These are phyloP conservation scores for Noctua comes DNA, from an alignment of 2,888 invertebrate genomes.

Conservation along the genomic window DNA sequence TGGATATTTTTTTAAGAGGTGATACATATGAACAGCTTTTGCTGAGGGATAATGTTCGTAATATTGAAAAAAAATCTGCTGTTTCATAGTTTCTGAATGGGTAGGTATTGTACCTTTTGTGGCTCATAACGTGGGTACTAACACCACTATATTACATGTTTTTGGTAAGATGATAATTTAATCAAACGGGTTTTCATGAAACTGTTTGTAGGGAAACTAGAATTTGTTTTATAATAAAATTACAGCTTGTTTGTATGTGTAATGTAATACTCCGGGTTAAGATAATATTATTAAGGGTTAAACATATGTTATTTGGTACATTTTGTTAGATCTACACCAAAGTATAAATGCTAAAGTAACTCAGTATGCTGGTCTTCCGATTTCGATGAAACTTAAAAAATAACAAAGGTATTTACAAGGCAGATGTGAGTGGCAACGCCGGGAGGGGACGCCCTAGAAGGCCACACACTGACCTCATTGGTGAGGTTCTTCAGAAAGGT, in stretches of 20 bases:
- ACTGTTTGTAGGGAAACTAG: neutral
- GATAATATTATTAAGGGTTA: neutral
- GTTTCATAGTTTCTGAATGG: constrained; percentile 5
- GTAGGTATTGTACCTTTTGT: neutral
- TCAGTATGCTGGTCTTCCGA: neutral
- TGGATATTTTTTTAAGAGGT: neutral
- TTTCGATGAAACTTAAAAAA: neutral
- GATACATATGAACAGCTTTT: neutral
- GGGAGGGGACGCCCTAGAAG: too few species aligned
- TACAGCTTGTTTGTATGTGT: neutral
- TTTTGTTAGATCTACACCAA: neutral
- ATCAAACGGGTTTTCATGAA: neutral
- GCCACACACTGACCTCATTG: too few species aligned
- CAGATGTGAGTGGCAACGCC: too few species aligned
- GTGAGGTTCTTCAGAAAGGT: too few species aligned
- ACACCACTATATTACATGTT: neutral
- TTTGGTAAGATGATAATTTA: neutral
- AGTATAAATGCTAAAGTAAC: neutral
- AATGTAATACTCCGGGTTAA: neutral
- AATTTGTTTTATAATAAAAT: neutral
- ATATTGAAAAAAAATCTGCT: neutral
- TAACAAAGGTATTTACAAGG: neutral
- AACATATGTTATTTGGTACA: too few species aligned
- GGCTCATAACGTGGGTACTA: neutral
- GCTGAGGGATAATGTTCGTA: too few species aligned